Evolutionary conservation across 2,888 invertebrate genomes (phyloP), one percentile per base, ranked within the genome.

Genomic region (Microctonus hyperodae): DNA sequence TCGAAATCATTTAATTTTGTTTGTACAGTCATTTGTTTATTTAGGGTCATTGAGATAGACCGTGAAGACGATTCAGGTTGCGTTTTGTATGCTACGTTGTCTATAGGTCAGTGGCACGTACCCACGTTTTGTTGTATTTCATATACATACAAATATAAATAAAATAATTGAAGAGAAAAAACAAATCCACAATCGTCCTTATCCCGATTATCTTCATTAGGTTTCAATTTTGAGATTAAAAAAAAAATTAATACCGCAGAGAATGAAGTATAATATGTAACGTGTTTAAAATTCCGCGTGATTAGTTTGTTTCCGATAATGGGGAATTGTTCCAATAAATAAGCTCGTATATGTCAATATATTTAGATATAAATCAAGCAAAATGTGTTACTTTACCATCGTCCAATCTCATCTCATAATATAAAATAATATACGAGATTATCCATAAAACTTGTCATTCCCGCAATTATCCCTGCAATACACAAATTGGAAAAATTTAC

Each of bases 31-130:
- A 69, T 70, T 50, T 69, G 69, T 67, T 69, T 20, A 63, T 55
- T 65, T n/a, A 9, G 13, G 22, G 37, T 5, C 9, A 68, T 70
- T 68, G 68, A 58, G 68, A 58, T 70, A 70, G 69, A 70, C 16
- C 70, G 68, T 70, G 68, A 64, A 37, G 20, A 68, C 40, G 25
- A 53, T 35, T 44, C 56, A 64, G 67, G 56, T 48, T 56, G 67
- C 61, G 57, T 69, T 68, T 44, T 68, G 59, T 69, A 63, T 53
- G 68, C 68, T 69, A 64, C 57, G 40, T 69, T 60, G 55, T 66
- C 35, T 68, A 7, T 44, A 59, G 70, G 70, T 74, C 74, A 72
- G 72, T 73, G 73, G 74, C 73, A 73, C 72, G 72, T 72, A 72
- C 69, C 69, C 67, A 64, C 69, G 64, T 68, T 60, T 55, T n/a